Base-by-base conservation (phyloP, 1,140 invertebrate genomes). In the Apis florea region DNA sequence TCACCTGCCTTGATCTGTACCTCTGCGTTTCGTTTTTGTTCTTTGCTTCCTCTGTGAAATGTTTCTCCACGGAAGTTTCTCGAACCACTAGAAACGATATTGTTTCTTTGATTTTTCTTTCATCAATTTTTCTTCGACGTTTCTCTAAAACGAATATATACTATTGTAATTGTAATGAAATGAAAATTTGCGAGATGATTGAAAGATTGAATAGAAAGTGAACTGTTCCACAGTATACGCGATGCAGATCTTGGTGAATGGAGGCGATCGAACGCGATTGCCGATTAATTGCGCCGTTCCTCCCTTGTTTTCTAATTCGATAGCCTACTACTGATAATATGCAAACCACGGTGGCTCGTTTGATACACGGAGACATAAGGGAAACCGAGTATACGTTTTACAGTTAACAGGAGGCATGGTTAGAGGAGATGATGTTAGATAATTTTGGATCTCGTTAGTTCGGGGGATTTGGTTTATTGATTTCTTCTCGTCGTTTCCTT, bases 1-100 rank as follows among this genome's bases (percentile, higher is more conserved):
- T 89, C 89, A 88, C 79, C 88, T 85, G 89, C 86, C 88, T 89
- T 89, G 85, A 70, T 68, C 75, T 88, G 77, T 85, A 63, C 67
- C 80, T 67, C 78, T 88, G 72, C 79, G 77, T 84, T 85, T 70
- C 85, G 79, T 84, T 77, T 73, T 74, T 69, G 69, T 68, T 82
- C 82, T 24, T 19, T 87, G 85, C 75, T 53, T 83, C 73, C 47
- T 53, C 26, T 21, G 54, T 26, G 70, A 73, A 21, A 59, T 8
- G 8, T 49, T 24, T 26, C 4, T 11, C 11, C 56, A 17, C 31
- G 66, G 13, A 47, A 24, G 49, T 76, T 82, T 77, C 49, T 53
- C 73, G 49, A 40, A n/a, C 64, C 19, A 11, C 2, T 53, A 53
- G n/a, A 70, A 64, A 58, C 59, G 53, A 56, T 12, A 8, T 21